These are phyloP conservation scores for Falco concolor DNA, from an alignment of 2,797 vertebrate genomes.

Conservation along the genomic window DNA sequence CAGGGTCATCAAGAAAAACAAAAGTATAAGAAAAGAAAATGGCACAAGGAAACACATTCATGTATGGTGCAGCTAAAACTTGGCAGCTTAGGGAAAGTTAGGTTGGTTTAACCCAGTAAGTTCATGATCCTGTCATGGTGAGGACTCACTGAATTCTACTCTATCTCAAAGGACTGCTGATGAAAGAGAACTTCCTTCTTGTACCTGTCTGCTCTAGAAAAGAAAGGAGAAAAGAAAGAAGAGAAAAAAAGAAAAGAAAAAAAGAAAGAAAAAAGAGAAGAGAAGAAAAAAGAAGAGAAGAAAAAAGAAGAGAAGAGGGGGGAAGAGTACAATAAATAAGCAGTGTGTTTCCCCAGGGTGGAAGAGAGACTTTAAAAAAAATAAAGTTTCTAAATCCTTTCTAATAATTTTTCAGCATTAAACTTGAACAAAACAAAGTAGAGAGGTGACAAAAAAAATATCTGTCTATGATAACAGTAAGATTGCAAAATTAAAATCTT, in stretches of 20 bases:
- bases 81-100: conserved; percentile 75
- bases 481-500: conserved; percentile 30
- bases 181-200: conserved; percentile 59
- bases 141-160: conserved; percentile 74
- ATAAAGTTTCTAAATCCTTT: conserved; percentile 53
- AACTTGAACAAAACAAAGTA: conserved; percentile 45
- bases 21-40: conserved; percentile 68
- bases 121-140: conserved; percentile 78
- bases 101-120: conserved; percentile 74
- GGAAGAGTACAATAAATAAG: conserved; percentile 10
- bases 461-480: not conserved
- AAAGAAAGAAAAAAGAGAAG: not conserved
- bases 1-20: conserved; percentile 77
- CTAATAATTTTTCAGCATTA: conserved; percentile 12
- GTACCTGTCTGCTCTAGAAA: conserved; percentile 63
- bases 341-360: conserved; percentile 46
- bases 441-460: conserved; percentile 9
- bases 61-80: conserved; percentile 76
- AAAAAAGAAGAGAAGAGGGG: not conserved
- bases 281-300: not conserved
- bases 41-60: conserved; percentile 79
- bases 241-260: not conserved
- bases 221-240: conserved; percentile 23
- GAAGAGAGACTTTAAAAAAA: conserved; percentile 28
- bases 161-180: conserved; percentile 70